A percentile compares a stretch with the other conserved stretches of the same genome.
These are phyloP conservation scores for Brevipalpus yothersi DNA, from an alignment of 1,140 invertebrate species.

Conservation along the genomic window DNA sequence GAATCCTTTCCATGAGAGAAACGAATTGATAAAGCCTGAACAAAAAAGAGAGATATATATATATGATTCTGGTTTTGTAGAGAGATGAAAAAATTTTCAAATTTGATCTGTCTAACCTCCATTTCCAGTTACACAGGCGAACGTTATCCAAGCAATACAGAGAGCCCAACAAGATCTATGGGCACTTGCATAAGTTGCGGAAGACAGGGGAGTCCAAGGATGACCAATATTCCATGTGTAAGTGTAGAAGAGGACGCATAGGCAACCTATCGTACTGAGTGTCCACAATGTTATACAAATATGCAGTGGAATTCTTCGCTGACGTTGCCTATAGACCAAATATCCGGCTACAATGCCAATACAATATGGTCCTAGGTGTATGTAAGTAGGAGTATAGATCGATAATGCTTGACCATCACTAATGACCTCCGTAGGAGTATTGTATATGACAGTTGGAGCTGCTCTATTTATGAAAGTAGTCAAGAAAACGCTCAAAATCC, in stretches of 20 bases:
- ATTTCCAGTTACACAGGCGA: constrained; percentile 19
- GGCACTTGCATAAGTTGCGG: constrained; percentile 26
- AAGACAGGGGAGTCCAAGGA: constrained; percentile 10
- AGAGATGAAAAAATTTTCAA: not conserved
- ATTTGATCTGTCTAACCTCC: constrained; percentile 8
- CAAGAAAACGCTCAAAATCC: not conserved
- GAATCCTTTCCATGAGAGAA: constrained; percentile 49
- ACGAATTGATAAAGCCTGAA: constrained; percentile 35
- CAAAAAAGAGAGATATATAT: not conserved
- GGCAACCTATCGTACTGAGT: not conserved
- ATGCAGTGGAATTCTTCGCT: not conserved
- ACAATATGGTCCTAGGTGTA: constrained; percentile 12
- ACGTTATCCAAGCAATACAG: constrained; percentile 24
- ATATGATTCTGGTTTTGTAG: not conserved
- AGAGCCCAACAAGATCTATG: constrained; percentile 20
- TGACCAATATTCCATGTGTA: constrained; percentile 12
- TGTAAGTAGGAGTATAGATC: constrained; percentile 11
- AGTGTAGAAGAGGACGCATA: constrained; percentile 8
- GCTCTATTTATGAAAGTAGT: not conserved
- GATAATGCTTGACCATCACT: not conserved
- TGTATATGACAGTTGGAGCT: constrained; percentile 6
- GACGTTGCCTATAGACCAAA: not conserved
- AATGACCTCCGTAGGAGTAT: constrained; percentile 2
- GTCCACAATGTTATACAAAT: constrained; percentile 1
- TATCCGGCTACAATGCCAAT: constrained; percentile 2